Evolutionary conservation across 92 coral and sea anemone species (phyloP).

Genomic region (Zoanthus gigantus): DNA sequence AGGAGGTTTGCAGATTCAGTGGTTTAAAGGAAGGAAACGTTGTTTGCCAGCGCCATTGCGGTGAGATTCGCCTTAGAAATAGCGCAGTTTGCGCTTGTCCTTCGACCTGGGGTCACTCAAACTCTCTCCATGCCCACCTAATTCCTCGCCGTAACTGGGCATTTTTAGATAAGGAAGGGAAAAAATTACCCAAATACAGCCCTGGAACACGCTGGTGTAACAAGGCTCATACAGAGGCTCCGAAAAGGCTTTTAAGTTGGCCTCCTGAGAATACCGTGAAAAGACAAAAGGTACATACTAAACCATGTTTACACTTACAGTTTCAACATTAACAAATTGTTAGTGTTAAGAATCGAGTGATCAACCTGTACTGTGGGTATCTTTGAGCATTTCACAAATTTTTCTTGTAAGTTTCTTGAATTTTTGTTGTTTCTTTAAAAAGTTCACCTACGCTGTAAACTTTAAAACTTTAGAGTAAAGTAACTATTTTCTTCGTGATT

Average conservation of each 20-base stretch:
- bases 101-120: neutral
- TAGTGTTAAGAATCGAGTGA: neutral
- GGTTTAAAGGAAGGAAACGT: neutral
- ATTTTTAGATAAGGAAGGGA: constrained; percentile 33
- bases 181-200: neutral
- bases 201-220: constrained; percentile 49
- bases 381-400: neutral
- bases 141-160: constrained; percentile 12
- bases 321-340: neutral
- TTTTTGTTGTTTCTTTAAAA: neutral
- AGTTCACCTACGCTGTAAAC: too few species aligned
- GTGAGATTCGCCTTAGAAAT: constrained; percentile 12
- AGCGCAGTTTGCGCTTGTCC: constrained; percentile 41
- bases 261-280: neutral
- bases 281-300: constrained; percentile 1
- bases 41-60: constrained; percentile 8
- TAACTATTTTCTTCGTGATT: too few species aligned
- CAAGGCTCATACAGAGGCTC: constrained; percentile 40
- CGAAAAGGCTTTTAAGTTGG: constrained; percentile 14
- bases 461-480: too few species aligned
- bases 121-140: neutral
- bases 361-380: neutral
- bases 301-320: neutral
- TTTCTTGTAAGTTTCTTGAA: neutral
- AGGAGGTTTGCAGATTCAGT: too few species aligned